Evolutionary conservation across 2,888 invertebrate species (phyloP), one percentile per base, ranked within the genome.

Genomic region (Leptopterna dolabrata): DNA sequence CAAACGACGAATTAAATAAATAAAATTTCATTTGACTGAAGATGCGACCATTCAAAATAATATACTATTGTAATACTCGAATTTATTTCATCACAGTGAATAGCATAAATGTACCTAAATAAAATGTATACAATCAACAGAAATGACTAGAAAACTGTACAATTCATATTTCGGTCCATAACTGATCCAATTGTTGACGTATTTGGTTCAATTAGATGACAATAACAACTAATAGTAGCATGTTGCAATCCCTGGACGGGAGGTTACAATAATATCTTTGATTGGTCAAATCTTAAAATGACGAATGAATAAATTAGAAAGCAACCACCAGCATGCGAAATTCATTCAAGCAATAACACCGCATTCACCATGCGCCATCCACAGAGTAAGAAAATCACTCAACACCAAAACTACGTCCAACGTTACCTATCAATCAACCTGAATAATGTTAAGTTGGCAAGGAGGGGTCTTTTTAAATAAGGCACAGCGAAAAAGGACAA

Each of bases 381-480:
- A 47, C 51, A 81, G 29, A 55, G 55, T 81, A 45, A 30, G 81
- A 47, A 81, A 81, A 81, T 51, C 81, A 81, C 51, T 81, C 81
- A 81, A 81, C 81, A 81, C 81, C 81, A 47, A 73, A 41, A 63
- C 83, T 47, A 83, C 83, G 41, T 70, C 83, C 36, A 83, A 83
- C 41, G 70, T 81, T 76, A 86, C 88, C 88, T 88, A 88, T 83
- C 76, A 86, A 83, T 86, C 86, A 88, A 87, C 88, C 88, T 86
- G 76, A 47, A 70, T 51, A 63, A 71, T 87, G 87, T 88, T 88
- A 88, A 88, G 70, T 78, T 85, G 85, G 71, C 76, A 36, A n/a
- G 71, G n/a, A n/a, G 83, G 85, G 71, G 36, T 81, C 30, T 70
- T 76, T 85, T 76, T 78, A 78, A 78, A 27, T 27, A 82, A 87